These are phyloP conservation scores for Gryon sp. DNA, from an alignment of 1,140 invertebrate species.

Conservation along the genomic window DNA sequence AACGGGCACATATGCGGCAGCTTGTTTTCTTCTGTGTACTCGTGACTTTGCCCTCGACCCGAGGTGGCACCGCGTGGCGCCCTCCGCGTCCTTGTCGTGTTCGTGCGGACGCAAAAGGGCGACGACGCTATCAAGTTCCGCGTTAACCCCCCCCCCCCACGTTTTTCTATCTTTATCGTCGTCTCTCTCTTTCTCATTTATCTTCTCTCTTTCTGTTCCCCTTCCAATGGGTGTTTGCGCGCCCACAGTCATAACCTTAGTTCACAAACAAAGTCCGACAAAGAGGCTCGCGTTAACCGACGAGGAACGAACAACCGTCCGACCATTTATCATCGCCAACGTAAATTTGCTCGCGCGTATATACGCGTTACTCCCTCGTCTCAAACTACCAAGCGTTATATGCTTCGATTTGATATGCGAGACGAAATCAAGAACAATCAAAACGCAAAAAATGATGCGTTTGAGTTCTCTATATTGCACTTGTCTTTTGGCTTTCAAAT, in stretches of 20 bases:
- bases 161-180: too few relatives aligned
- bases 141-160: constrained; percentile 55
- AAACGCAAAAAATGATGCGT: too few relatives aligned
- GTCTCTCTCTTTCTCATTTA: too few relatives aligned
- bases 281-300: constrained; percentile 11
- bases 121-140: constrained; percentile 57
- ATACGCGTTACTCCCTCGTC: too few relatives aligned
- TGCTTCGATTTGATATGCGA: too few relatives aligned
- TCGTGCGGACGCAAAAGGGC: constrained; percentile 37
- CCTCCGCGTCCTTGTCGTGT: constrained; percentile 31
- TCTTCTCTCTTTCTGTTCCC: too few relatives aligned
- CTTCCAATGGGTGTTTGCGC: too few relatives aligned
- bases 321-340: constrained; percentile 77
- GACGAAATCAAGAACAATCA: too few relatives aligned
- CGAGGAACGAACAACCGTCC: constrained; percentile 57
- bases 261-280: constrained; percentile 30
- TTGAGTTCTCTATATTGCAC: too few relatives aligned
- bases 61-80: constrained; percentile 43
- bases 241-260: constrained; percentile 48
- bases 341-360: constrained; percentile 71
- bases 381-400: too few relatives aligned
- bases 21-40: constrained; percentile 62
- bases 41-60: constrained; percentile 40
- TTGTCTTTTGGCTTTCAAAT: too few relatives aligned
- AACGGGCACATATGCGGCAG: constrained; percentile 76